Evolutionary conservation across 30 jellyfish, hydroid and myxozoan genomes (phyloP), one percentile per base, ranked within the genome.

Genomic region (Aurelia sp.): DNA sequence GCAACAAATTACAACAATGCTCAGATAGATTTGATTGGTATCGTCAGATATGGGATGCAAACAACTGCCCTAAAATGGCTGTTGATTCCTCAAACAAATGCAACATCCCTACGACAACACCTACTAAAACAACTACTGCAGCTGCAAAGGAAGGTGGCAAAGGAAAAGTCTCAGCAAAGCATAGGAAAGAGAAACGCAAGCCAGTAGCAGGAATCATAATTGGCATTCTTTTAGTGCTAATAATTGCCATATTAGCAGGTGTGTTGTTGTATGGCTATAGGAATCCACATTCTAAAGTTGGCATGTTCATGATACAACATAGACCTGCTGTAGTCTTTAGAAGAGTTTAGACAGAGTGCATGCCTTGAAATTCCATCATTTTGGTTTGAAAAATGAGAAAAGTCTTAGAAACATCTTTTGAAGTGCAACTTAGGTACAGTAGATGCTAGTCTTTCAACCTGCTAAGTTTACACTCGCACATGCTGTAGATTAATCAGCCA

Each of bases 21-120:
- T 93, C 98, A 12, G 97, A 93, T 58, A 37, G 78, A 11, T 53
- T 87, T 50, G 96, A 88, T 73, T 93, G 98, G 98, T 70, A 87
- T 78, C 87, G 96, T 30, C 93, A 80, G 31, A 53, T 41, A 10
- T 93, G 98, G 98, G 19, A 44, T 6, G 40, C 30, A 18, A 61
- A 19, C 62, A 91, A 82, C 8, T 93, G 98, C 51, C 59, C 53
- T 23, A 74, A 50, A 27, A 79, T 47, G 9, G 91, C 96, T 10
- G 66, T 72, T 20, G 63, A 60, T 23, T 53, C 81, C 16, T 27
- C 55, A 16, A 79, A 47, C 17, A 47, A 62, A 74, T 90, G 97
- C 82, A 44, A 18, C 67, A 15, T 76, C 55, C 55, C 55, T 13
- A 44, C 16, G 16, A 73, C 87, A 22, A 75, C 63, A 33, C 19